Base-by-base conservation (phyloP, 1,140 invertebrate genomes). In the Ylistrum balloti region DNA sequence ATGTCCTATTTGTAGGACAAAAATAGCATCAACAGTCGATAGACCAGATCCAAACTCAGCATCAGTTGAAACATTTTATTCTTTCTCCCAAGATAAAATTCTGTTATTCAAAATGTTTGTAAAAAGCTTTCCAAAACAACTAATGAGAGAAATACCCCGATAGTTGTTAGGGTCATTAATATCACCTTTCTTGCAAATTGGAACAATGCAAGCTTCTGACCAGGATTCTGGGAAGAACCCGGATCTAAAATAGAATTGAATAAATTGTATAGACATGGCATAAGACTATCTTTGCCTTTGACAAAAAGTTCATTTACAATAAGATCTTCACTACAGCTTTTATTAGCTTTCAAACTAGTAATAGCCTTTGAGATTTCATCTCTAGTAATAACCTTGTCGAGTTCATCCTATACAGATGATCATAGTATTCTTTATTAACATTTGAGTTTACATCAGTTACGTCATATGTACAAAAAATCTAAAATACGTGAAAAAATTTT, bases 111-210 rank as follows among this genome's bases (percentile, higher is more conserved):
- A 41, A 20, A 92, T 32, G 56, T 28, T 48, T 20, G 89, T 91
- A 89, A 89, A 92, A 86, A 93, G 56, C 88, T 93, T 91, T n/a
- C 38, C 86, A 35, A 91, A 48, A 48, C 88, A 85, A 87, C 85
- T 90, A 32, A 91, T n/a, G 15, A 90, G 88, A 86, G 87, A 89
- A 34, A 92, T 90, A 13, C 91, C 88, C 35, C 85, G 38, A 89
- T 93, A 91, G 86, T 91, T 88, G 9, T 41, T 86, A n/a, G n/a
- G n/a, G n/a, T n/a, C n/a, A n/a, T n/a, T n/a, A n/a, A n/a, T n/a
- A n/a, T n/a, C n/a, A n/a, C n/a, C n/a, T n/a, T n/a, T n/a, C n/a
- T n/a, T n/a, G n/a, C n/a, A n/a, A n/a, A n/a, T n/a, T n/a, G n/a
- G 86, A n/a, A 86, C 74, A 38, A 38, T 11, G 48, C 56, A 33